Base-by-base conservation (phyloP, 2,113 vertebrate species). In the Galeopterus variegatus region DNA sequence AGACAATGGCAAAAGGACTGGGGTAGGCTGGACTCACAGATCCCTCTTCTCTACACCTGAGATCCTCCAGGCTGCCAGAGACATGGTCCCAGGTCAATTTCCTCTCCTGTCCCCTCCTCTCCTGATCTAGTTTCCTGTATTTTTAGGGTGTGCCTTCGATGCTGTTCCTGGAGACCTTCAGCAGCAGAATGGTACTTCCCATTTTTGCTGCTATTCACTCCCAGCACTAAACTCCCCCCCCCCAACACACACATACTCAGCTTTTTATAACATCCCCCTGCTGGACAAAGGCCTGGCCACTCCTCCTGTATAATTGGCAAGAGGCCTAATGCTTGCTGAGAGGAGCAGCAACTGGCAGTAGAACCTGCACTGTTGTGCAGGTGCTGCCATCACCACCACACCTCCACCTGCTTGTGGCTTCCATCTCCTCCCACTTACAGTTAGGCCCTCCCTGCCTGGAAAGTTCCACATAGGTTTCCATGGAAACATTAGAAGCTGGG, bases 281-380 rank as follows among this genome's bases (percentile, higher is more conserved):
- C 86, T 76, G 83, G 45, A 48, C 79, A 58, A 56, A 97, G 93
- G 72, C 91, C 92, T 52, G 1, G 54, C 52, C 21, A 1, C 89
- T 96, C 95, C 95, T 95, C 87, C 84, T 76, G 67, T 96, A 93
- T 97, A 93, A 97, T 41, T 94, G 95, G 95, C 84, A 76, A 80
- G 89, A 84, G 67, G 75, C 75, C 95, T 90, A 45, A 4, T 26
- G 64, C 64, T 92, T 96, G 86, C 96, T 93, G 45, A 81, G 21
- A 48, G 50, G 64, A 50, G n/a, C 19, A 13, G 82, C 48, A 26
- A 72, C 50, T 5, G 24, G 45, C 76, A 10, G 0, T 1, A 21
- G 17, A 45, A 3, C 28, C 67, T 26, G 0, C 60, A 1, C 9
- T 15, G 67, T 75, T 56, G 60, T n/a, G 1, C 14, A 14, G n/a